These are phyloP conservation scores for Phrynocephalus forsythii DNA, from an alignment of 2,797 vertebrate genomes.

Conservation along the genomic window DNA sequence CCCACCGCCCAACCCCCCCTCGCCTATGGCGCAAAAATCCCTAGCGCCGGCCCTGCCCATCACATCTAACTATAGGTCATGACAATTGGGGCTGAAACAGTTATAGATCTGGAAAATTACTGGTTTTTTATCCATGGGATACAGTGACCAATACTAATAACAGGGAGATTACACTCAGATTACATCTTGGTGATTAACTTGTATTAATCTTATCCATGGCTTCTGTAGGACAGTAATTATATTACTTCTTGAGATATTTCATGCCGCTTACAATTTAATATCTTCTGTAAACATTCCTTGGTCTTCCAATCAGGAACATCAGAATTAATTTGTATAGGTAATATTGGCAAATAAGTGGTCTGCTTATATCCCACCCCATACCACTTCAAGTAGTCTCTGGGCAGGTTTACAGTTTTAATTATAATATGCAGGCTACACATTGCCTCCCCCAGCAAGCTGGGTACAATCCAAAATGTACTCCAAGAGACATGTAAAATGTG, in stretches of 20 bases:
- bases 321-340: background rate
- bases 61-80: too few species aligned
- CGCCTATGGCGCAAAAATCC: too few species aligned
- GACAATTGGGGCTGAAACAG: too few species aligned
- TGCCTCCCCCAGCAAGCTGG: too few species aligned
- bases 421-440: too few species aligned
- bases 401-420: too few species aligned
- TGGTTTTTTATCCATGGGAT: background rate
- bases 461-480: background rate
- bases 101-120: too few species aligned
- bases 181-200: background rate
- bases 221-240: background rate
- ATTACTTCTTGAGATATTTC: background rate
- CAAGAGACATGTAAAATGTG: background rate
- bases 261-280: background rate
- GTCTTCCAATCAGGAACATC: background rate
- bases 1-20: too few species aligned
- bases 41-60: too few species aligned
- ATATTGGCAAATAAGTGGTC: background rate
- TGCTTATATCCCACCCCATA: too few species aligned
- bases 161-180: background rate
- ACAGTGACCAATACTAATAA: background rate
- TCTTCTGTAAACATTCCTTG: background rate
- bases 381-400: too few species aligned
- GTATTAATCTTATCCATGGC: background rate